These are phyloP conservation scores for Listronotus oregonensis DNA, from an alignment of 1,140 invertebrate species.

Conservation along the genomic window DNA sequence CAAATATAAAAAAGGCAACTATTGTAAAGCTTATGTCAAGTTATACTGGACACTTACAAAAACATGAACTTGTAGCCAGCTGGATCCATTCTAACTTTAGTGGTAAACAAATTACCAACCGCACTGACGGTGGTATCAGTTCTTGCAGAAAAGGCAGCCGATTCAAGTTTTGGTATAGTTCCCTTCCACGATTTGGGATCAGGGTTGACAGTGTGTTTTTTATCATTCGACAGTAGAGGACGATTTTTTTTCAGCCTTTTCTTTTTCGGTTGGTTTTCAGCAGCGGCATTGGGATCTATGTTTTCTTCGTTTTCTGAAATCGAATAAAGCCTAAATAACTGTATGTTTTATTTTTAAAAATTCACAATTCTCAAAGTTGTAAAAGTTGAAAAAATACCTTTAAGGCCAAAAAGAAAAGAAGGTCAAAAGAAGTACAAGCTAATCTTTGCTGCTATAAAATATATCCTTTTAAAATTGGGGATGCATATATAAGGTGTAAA, in stretches of 20 bases:
- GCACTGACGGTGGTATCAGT: slow-evolving; percentile 36
- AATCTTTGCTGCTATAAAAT: no score
- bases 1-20: no score
- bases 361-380: no score
- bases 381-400: no score
- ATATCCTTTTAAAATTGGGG: no score
- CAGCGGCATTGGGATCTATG: slow-evolving; percentile 17
- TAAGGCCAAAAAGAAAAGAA: no score
- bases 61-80: slow-evolving; percentile 41
- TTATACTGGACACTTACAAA: slow-evolving; percentile 45
- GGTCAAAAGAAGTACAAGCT: no score
- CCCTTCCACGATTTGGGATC: slow-evolving; percentile 29
- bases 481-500: no score
- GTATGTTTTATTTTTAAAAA: no score
- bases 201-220: slow-evolving; percentile 33
- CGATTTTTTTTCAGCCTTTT: slow-evolving; percentile 52
- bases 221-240: slow-evolving; percentile 19
- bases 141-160: slow-evolving; percentile 37
- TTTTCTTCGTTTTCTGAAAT: slow-evolving; percentile 46
- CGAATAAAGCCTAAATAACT: no score
- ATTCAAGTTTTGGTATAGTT: slow-evolving; percentile 39
- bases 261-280: slow-evolving; percentile 48
- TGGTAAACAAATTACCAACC: slow-evolving; percentile 44
- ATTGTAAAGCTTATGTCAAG: no score
- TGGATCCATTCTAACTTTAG: slow-evolving; percentile 38